Evolutionary conservation across 2,113 vertebrate species (phyloP).

Genomic region (Pomatorhinus ruficollis): DNA sequence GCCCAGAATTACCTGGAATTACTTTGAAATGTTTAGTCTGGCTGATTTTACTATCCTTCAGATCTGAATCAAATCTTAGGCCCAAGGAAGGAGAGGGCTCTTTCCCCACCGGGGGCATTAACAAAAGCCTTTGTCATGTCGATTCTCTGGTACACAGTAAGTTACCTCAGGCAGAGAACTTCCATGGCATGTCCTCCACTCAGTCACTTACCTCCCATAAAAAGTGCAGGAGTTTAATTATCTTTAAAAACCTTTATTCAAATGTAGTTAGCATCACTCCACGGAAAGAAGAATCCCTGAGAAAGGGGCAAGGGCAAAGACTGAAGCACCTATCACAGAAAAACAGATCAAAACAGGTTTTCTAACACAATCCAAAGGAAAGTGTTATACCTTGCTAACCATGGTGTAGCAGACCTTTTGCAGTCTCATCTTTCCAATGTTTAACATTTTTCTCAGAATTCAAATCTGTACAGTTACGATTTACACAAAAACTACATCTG

Average conservation of each 20-base stretch:
- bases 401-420: background rate
- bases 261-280: background rate
- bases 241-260: background rate
- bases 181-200: background rate
- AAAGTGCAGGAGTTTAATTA: background rate
- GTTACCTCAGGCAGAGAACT: background rate
- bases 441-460: background rate
- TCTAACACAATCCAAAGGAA: background rate
- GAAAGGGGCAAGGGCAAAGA: background rate
- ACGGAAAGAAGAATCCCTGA: background rate
- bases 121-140: background rate
- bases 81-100: background rate
- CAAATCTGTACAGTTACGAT: background rate
- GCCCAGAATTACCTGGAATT: background rate
- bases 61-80: background rate
- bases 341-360: background rate
- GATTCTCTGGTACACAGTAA: background rate
- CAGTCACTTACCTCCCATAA: background rate
- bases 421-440: background rate
- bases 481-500: background rate
- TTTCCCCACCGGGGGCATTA: background rate
- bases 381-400: background rate
- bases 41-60: background rate
- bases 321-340: background rate
- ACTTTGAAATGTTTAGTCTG: background rate